Evolutionary conservation across 2,797 vertebrate species (phyloP).

Genomic region (Selene dorsalis): DNA sequence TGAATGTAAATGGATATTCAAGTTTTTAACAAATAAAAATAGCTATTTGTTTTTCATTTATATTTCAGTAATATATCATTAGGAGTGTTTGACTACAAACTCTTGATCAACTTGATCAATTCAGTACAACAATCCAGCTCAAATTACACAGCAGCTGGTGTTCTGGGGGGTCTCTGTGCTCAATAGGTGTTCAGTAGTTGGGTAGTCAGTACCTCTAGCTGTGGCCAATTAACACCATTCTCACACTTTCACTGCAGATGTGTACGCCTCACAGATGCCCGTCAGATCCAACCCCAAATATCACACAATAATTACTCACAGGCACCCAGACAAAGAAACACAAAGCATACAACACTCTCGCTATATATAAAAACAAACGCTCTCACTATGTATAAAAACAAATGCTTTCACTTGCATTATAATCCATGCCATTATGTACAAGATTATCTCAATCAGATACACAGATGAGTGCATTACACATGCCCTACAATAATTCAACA

Average conservation of each 20-base stretch:
- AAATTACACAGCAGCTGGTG: neutral
- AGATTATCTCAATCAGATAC: neutral
- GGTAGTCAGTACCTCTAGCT: constrained; percentile 19
- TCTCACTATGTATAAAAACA: neutral
- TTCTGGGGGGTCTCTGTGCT: constrained; percentile 2
- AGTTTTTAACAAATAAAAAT: neutral
- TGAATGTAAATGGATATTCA: neutral
- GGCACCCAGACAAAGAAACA: neutral
- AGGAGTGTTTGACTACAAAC: neutral
- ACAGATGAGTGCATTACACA: neutral
- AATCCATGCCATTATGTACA: neutral
- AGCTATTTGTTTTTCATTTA: neutral
- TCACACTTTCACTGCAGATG: constrained; percentile 16
- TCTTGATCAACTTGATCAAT: neutral
- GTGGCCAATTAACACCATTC: constrained; percentile 43
- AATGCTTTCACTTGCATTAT: neutral
- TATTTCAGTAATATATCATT: neutral
- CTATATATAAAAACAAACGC: neutral
- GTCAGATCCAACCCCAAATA: constrained; percentile 8
- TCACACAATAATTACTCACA: constrained; percentile 1
- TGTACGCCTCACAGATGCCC: constrained; percentile 3
- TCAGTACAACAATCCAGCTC: neutral
- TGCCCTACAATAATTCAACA: neutral
- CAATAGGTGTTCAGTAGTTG: constrained; percentile 17
- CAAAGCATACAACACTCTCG: neutral